A percentile compares a stretch with the other conserved stretches of the same genome.
Conservation (phyloP, 2,113 vertebrate species). For the Calidris pugnax region DNA sequence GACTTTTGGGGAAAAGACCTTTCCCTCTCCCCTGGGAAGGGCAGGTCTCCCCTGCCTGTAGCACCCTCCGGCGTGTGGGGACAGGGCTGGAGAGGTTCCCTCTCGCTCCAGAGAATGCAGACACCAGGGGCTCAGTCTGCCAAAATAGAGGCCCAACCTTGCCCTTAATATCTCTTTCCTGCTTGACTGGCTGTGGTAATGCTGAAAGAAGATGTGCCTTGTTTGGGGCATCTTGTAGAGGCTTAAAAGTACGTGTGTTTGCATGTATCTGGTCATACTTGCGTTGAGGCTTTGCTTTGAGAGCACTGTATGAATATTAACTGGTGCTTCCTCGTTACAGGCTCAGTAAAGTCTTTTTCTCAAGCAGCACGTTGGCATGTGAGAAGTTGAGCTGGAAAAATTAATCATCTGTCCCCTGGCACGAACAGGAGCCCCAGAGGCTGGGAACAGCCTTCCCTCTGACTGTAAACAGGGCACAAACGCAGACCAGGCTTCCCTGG, state of each 20-base stretch:
- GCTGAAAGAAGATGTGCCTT: background rate
- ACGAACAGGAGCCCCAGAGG: background rate
- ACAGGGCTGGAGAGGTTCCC: background rate
- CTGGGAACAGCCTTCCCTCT: background rate
- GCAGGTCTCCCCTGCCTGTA: background rate
- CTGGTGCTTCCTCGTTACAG: background rate
- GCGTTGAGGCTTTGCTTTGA: background rate
- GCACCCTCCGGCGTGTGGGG: no score
- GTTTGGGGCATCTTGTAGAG: background rate
- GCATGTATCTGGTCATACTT: background rate
- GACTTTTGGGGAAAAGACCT: background rate
- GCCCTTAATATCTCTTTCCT: background rate
- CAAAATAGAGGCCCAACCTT: background rate
- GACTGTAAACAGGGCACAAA: background rate
- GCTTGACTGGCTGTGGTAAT: background rate
- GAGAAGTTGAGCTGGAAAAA: background rate
- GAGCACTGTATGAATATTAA: background rate
- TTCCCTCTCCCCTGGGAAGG: background rate
- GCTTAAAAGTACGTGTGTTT: background rate
- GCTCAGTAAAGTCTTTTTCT: background rate
- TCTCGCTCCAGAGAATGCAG: background rate
- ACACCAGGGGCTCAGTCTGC: background rate
- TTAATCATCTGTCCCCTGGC: background rate
- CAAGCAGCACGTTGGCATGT: background rate
- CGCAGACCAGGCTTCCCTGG: background rate